Percentiles rank a stretch among this genome's conserved stretches.
These are phyloP conservation scores for Oscheius onirici DNA, from an alignment of 2,888 invertebrate species.

Conservation along the genomic window DNA sequence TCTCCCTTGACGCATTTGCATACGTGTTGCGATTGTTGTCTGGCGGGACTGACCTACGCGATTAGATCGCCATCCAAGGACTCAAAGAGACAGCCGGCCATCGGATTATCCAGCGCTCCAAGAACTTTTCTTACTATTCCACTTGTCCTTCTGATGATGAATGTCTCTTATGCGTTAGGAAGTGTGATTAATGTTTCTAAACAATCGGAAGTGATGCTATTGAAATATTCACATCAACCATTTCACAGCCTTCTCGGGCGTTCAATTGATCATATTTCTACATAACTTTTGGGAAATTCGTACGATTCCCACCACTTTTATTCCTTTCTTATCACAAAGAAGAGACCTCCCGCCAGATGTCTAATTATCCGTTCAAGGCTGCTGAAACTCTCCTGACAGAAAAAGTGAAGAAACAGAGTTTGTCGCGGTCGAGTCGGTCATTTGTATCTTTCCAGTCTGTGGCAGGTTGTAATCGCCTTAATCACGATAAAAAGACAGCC, in stretches of 20 bases:
- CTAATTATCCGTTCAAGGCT: slow-evolving; percentile 26
- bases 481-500: slow-evolving; percentile 9
- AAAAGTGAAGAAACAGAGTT: not conserved
- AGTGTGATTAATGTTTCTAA: no score
- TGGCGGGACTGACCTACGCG: slow-evolving; percentile 22
- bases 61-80: slow-evolving; percentile 31
- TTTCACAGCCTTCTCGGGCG: not conserved
- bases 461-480: slow-evolving; percentile 21
- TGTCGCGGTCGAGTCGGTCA: slow-evolving; percentile 3
- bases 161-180: no score
- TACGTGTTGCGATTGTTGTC: slow-evolving; percentile 21
- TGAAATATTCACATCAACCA: not conserved
- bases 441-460: slow-evolving; percentile 8
- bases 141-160: no score
- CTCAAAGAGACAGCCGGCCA: slow-evolving; percentile 1
- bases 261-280: not conserved
- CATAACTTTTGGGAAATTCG: no score
- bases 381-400: not conserved
- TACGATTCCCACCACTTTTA: no score
- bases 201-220: no score
- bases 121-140: not conserved
- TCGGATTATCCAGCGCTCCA: not conserved
- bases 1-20: slow-evolving; percentile 14
- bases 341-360: not conserved
- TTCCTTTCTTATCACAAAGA: not conserved